Base-by-base conservation (phyloP, 2,797 vertebrate species). In the Enteromius unitaeniatus region DNA sequence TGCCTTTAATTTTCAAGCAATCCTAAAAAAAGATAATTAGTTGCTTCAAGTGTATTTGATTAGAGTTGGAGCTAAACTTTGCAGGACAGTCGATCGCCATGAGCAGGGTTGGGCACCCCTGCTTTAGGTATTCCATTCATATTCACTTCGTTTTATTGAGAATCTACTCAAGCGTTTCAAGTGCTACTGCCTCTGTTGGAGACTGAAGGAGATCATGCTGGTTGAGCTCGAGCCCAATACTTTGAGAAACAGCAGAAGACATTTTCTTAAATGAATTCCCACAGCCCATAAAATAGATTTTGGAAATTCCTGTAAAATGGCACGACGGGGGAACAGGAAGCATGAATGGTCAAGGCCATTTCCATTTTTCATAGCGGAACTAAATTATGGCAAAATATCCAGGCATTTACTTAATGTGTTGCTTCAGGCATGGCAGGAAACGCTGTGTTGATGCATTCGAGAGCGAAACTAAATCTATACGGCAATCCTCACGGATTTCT, bases 131-230 rank as follows among this genome's bases (percentile, higher is more conserved):
- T 82, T 82, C n/a, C 47, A 82, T 67, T 75, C 34, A 55, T 68
- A 67, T 83, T 21, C 17, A 31, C 4, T 51, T 42, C 0, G n/a
- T 34, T 77, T 58, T 77, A 77, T 69, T 58, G 40, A 83, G 23
- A 55, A 45, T 55, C 49, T 45, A 58, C 47, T 83, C 73, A 11
- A 47, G 64, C 64, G 17, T 68, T 62, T 77, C 42, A 82, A 64
- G 15, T 64, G 14, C 1, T 11, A n/a, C 58, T 37, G 42, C 34
- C 72, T 82, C 74, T 53, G 49, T 65, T 75, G n/a, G 37, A 78
- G 49, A 60, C 37, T 13, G 53, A 55, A 73, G 77, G 77, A 81
- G 47, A 68, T 34, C 62, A 77, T 77, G 81, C 81, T 77, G 81
- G 17, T 77, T 68, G 81, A 83, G 73, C 64, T 34, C 6, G 5